A percentile compares a stretch with the other conserved stretches of the same genome.
These are phyloP conservation scores for Paedocypris sp. DNA, from an alignment of 2,113 vertebrate species.

Conservation along the genomic window DNA sequence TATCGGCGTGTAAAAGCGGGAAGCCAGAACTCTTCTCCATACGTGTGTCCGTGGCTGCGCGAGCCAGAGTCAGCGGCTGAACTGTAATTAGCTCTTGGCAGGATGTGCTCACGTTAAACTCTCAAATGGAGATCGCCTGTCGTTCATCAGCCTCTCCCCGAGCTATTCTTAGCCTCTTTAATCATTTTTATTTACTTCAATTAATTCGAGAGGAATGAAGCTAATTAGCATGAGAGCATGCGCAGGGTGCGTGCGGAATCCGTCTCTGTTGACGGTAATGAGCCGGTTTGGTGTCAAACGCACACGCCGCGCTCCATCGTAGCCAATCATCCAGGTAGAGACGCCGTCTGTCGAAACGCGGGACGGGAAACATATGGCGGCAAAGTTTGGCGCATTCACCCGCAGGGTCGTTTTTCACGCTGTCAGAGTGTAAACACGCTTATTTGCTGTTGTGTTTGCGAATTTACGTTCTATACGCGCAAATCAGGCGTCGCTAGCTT, in stretches of 20 bases:
- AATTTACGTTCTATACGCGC: neutral
- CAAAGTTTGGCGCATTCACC: neutral
- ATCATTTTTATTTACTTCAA: conserved; percentile 66
- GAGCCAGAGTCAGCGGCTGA: conserved; percentile 23
- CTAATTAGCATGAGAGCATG: conserved; percentile 56
- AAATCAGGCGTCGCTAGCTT: too few species aligned
- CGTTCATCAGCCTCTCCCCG: conserved; percentile 34
- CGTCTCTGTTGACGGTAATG: conserved; percentile 55
- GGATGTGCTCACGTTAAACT: conserved; percentile 42
- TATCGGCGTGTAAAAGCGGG: neutral
- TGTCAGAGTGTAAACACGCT: neutral
- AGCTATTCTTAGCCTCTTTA: conserved; percentile 62
- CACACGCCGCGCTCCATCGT: conserved; percentile 3
- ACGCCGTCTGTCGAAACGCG: conserved; percentile 13
- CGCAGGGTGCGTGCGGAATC: conserved; percentile 42
- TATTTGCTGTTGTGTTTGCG: conserved; percentile 2
- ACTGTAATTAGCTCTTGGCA: conserved; percentile 39
- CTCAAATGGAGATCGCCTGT: conserved; percentile 39
- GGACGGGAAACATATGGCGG: conserved; percentile 12
- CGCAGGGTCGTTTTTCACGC: conserved; percentile 3
- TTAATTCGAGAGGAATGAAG: conserved; percentile 58
- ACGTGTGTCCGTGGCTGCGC: neutral
- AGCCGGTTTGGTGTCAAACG: conserved; percentile 42
- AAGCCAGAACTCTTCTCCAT: neutral
- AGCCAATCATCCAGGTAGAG: conserved; percentile 18